phyloP scores from a whole-genome alignment of 2,888 invertebrate species.

The Stramonita haemastoma region DNA sequence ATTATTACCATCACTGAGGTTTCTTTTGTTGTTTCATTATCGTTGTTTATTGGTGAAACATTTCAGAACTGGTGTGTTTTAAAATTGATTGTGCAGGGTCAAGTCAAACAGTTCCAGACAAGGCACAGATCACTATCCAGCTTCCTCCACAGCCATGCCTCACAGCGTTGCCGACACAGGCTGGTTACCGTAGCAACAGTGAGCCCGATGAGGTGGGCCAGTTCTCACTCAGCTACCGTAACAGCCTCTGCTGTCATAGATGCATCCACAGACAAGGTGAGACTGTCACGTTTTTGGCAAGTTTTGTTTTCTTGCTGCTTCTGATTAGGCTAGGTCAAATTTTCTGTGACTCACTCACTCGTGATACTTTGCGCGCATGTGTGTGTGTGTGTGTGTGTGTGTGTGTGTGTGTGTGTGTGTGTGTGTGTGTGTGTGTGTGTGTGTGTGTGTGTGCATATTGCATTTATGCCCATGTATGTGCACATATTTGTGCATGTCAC shows the following conservation, averaged over 20 bases:
- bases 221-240: conserved; percentile 18
- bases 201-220: conserved; percentile 33
- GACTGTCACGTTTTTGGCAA: not conserved
- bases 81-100: conserved; percentile 1
- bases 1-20: no score
- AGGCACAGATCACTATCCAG: conserved; percentile 23
- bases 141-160: not conserved
- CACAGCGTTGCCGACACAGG: not conserved
- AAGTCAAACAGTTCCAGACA: not conserved
- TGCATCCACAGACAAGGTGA: conserved; percentile 36
- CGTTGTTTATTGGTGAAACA: no score
- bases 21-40: no score
- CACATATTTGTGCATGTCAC: no score
- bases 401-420: no score
- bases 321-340: not conserved
- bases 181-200: not conserved
- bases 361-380: not conserved
- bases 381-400: no score
- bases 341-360: not conserved
- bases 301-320: not conserved
- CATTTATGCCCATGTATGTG: no score
- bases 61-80: not conserved
- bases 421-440: no score
- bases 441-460: no score
- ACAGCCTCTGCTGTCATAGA: conserved; percentile 37